Evolutionary conservation across 2,888 invertebrate species (phyloP).

Genomic region (Schizaphis graminum): DNA sequence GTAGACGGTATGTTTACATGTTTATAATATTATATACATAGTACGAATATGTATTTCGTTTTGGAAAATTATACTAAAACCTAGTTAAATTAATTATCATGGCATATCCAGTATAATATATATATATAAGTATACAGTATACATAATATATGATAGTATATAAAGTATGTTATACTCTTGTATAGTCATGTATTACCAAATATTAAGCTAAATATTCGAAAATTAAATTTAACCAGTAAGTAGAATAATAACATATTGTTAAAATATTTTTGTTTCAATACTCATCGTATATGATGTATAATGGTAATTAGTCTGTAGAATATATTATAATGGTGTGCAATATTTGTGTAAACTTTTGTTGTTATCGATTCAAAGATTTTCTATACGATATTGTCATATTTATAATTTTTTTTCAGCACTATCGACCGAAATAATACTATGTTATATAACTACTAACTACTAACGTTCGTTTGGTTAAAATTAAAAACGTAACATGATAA

Average conservation of each 20-base stretch:
- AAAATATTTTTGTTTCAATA: neutral
- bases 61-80: neutral
- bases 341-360: neutral
- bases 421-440: neutral
- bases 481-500: neutral
- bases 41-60: neutral
- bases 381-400: neutral
- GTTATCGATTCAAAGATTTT: neutral
- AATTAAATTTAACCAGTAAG: neutral
- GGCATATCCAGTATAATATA: neutral
- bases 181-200: neutral
- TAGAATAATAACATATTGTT: neutral
- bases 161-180: neutral
- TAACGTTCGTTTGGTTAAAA: neutral
- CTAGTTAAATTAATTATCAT: neutral
- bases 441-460: neutral
- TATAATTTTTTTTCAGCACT: neutral
- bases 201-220: neutral
- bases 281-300: neutral
- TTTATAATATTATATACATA: neutral
- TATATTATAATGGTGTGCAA: no score
- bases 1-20: neutral
- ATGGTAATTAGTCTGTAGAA: neutral
- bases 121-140: neutral
- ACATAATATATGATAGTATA: neutral